Base-by-base conservation (phyloP, 2,797 vertebrate species). In the Pantherophis vulpinus region DNA sequence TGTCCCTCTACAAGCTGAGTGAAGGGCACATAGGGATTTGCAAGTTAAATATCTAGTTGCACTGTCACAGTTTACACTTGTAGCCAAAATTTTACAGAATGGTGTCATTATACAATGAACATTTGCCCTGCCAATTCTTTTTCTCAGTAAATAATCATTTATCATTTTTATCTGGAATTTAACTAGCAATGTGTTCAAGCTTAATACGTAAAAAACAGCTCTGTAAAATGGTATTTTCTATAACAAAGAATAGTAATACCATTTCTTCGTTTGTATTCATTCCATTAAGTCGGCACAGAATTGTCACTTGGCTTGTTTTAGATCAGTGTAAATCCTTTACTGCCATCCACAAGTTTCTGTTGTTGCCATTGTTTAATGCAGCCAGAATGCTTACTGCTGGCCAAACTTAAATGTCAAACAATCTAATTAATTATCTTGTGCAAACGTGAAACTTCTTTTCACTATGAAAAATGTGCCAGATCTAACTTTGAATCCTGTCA, bases 261-360 rank as follows among this genome's bases (percentile, higher is more conserved):
- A 11, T 88, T 93, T 95, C 94, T 95, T 25, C 92, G 83, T 94
- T 96, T 97, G 94, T 94, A 95, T 97, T 95, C 95, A 94, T 94
- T 93, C 70, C 12, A 91, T 92, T 27, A 91, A 25, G 16, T 70
- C 37, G 1, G 56, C 14, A 27, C 13, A 88, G 86, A 88, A 51
- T 61, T 89, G 32, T 54, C n/a, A 59, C 27, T 42, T 91, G 90
- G 51, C 58, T 91, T 86, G 47, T 37, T 86, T 91, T 89, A 93
- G 89, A 89, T 66, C 70, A 63, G 18, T 27, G 29, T 16, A 60
- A 11, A 18, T 86, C 25, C 29, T 90, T 91, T 63, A 56, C 86
- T 89, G 32, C 70, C 12, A 86, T 79, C 14, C 61, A 29, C 12
- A 20, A 51, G 58, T 32, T 93, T 91, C 55, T 55, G 14, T 93